Evolutionary conservation across 2,888 invertebrate genomes (phyloP), one percentile per base, ranked within the genome.

Genomic region (Lordiphosa andalusiaca): DNA sequence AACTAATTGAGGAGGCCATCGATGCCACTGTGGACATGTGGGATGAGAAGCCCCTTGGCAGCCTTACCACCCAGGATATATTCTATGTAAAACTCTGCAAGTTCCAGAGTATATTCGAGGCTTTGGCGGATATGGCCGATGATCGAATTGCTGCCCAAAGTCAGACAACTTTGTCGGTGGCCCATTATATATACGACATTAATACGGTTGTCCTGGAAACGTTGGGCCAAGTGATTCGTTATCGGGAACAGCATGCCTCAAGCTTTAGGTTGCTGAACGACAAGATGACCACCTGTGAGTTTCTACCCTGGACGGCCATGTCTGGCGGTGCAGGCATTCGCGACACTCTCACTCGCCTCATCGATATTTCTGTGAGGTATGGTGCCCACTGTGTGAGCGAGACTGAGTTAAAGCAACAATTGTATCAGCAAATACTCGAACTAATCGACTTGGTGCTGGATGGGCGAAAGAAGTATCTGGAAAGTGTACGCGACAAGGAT

Each of bases 221-320:
- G 57, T 82, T 95, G 30, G 91, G 91, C 48, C 93, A 94, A 85
- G 93, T 95, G 40, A 90, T 93, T 6, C 91, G 91, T 73, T 91
- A 91, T 73, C 91, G 95, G 21, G 92, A 92, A 73, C 91, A 91
- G 71, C 92, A 93, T 86, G 88, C 89, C 0, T 90, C 90, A 16
- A 88, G 89, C 53, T 93, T 91, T 68, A 86, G 88, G 1, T 90
- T 92, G 4, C 88, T 90, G 4, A 82, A 87, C 36, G 83, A 87
- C 42, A 85, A 85, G 53, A 65, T 88, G 50, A 86, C 88, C 12
- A 47, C 67, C 2, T 88, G 91, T 6, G 94, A 95, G 84, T 94
- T 93, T 85, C 87, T 94, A 12, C 95, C 95, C 0, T 96, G 95
- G 95, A 94, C 95, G 0, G 92, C 93, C 1, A 91, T 93, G 48